These are phyloP conservation scores for Porites divaricata DNA, from an alignment of 92 coral and sea anemone genomes.

Conservation along the genomic window DNA sequence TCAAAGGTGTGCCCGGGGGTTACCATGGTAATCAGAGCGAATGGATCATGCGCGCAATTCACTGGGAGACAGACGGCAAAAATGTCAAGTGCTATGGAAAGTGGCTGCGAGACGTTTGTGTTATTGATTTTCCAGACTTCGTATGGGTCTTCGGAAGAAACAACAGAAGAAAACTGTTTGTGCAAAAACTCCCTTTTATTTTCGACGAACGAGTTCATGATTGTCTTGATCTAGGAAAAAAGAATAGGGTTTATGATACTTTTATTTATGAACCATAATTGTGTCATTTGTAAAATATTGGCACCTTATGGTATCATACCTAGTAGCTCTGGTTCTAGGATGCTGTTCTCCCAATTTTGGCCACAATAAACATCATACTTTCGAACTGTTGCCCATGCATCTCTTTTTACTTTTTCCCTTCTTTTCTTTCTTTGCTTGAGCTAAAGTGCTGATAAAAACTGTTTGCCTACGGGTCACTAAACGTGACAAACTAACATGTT, in stretches of 20 bases:
- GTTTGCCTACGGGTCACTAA: no score
- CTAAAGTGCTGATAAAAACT: no score
- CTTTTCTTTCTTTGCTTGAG: no score
- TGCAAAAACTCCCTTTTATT: conserved; percentile 28
- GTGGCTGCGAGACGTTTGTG: conserved; percentile 29
- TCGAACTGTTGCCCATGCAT: no score
- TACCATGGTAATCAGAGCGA: not conserved
- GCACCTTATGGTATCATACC: no score
- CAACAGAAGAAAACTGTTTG: conserved; percentile 23
- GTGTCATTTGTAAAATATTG: no score
- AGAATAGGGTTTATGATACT: not conserved
- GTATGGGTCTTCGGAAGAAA: conserved; percentile 21
- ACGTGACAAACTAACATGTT: no score
- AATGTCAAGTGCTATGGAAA: conserved; percentile 8
- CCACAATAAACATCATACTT: no score
- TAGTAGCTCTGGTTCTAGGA: no score
- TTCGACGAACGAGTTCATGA: not conserved
- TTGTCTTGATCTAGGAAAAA: conserved; percentile 4
- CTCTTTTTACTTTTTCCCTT: no score
- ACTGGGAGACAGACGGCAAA: not conserved
- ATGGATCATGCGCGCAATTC: conserved; percentile 22
- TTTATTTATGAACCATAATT: not conserved
- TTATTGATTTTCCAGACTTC: conserved; percentile 28
- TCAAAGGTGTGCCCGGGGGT: conserved; percentile 19
- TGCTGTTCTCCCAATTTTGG: no score